Evolutionary conservation across 1,140 invertebrate species (phyloP).

Genomic region (Stegodyphus dumicola): DNA sequence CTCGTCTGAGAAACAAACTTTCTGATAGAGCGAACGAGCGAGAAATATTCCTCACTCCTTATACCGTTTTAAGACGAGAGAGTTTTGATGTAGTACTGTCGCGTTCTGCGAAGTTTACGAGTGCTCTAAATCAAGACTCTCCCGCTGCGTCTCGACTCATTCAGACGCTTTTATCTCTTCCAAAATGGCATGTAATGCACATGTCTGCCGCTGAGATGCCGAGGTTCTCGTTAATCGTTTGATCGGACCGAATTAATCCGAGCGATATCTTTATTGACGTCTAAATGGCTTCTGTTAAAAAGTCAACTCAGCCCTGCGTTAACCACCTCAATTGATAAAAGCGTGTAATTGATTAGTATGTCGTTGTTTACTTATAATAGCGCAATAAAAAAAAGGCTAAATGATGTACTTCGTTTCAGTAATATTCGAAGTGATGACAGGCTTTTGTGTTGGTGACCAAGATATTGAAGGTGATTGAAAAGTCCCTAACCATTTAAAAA

Average conservation of each 20-base stretch:
- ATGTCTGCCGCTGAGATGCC: constrained; percentile 1
- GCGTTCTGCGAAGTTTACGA: constrained; percentile 31
- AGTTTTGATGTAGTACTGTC: background rate
- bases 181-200: constrained; percentile 45
- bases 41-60: too few species aligned
- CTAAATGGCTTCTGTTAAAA: background rate
- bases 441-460: too few species aligned
- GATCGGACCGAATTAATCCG: background rate
- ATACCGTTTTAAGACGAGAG: too few species aligned
- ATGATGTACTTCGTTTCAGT: too few species aligned
- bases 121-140: constrained; percentile 27
- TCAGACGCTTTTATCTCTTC: constrained; percentile 21
- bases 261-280: background rate
- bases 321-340: too few species aligned
- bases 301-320: background rate
- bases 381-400: too few species aligned
- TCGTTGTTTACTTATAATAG: too few species aligned
- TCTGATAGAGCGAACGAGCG: background rate
- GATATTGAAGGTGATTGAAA: too few species aligned
- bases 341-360: too few species aligned
- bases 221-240: background rate
- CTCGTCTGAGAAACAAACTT: background rate
- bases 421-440: too few species aligned
- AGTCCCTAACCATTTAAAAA: too few species aligned
- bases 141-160: constrained; percentile 18